Conservation (phyloP, 2,113 vertebrate species). For the Echinops telfairi region DNA sequence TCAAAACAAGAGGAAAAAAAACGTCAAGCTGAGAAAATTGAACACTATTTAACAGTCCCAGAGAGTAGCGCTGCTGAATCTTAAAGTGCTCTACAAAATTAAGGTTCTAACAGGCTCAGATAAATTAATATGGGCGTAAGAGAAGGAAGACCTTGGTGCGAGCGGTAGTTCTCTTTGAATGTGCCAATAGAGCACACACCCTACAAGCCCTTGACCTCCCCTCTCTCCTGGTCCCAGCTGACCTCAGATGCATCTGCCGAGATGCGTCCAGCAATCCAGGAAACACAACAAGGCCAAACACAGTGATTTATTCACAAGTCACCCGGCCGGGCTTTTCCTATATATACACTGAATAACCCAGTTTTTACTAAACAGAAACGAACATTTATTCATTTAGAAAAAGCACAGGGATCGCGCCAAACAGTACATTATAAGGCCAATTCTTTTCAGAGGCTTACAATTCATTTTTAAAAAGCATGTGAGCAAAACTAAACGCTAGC, state of each 20-base stretch:
- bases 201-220: not conserved
- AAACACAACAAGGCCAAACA: not conserved
- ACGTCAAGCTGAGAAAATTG: conserved; percentile 72
- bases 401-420: conserved; percentile 2
- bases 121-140: not conserved
- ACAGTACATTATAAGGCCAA: conserved; percentile 10
- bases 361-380: not conserved
- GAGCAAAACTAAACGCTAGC: conserved; percentile 2
- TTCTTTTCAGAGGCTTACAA: not conserved
- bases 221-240: not conserved
- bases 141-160: not conserved
- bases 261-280: not conserved
- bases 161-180: not conserved
- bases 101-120: conserved; percentile 46
- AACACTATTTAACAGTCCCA: conserved; percentile 47
- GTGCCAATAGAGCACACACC: not conserved
- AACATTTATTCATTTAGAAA: not conserved
- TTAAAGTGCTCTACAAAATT: conserved; percentile 39
- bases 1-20: conserved; percentile 60
- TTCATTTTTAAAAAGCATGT: not conserved
- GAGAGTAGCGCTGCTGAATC: not conserved
- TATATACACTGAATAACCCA: not conserved
- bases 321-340: not conserved
- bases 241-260: not conserved
- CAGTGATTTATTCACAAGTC: not conserved